These are phyloP conservation scores for Homalodisca vitripennis DNA, from an alignment of 1,140 invertebrate genomes.

Conservation along the genomic window DNA sequence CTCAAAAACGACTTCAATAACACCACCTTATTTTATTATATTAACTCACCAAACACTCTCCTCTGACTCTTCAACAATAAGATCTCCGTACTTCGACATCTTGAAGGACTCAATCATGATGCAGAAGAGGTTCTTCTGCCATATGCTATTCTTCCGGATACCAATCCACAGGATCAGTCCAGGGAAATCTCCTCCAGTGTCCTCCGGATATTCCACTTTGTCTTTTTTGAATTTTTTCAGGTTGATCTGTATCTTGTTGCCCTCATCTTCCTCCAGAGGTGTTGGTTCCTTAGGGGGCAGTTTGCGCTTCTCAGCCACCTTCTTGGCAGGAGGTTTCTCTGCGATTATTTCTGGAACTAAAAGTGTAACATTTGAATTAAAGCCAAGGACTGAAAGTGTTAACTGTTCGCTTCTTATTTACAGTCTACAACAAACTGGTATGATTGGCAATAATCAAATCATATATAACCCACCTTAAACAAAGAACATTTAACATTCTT, in stretches of 20 bases:
- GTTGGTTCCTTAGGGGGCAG: background rate
- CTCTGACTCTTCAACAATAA: slow-evolving; percentile 3
- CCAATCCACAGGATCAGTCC: slow-evolving; percentile 6
- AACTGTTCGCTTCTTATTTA: too few relatives aligned
- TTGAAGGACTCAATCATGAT: slow-evolving; percentile 12
- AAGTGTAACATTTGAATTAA: too few relatives aligned
- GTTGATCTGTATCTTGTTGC: slow-evolving; percentile 3
- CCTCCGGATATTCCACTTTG: slow-evolving; percentile 17
- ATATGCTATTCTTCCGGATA: background rate
- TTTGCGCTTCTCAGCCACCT: slow-evolving; percentile 16
- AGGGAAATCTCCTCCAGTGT: slow-evolving; percentile 13
- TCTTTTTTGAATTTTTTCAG: slow-evolving; percentile 20
- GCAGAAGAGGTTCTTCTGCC: background rate
- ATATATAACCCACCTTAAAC: too few relatives aligned
- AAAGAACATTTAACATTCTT: too few relatives aligned
- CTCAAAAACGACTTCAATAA: too few relatives aligned
- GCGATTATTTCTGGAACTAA: too few relatives aligned
- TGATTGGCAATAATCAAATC: too few relatives aligned
- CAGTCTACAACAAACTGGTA: too few relatives aligned
- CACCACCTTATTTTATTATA: too few relatives aligned
- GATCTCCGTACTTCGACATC: slow-evolving; percentile 10
- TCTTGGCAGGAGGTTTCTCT: background rate
- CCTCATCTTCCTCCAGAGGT: background rate
- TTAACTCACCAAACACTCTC: slow-evolving; percentile 19
- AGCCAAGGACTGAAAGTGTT: too few relatives aligned